Base-by-base conservation (phyloP, 2,888 invertebrate species). In the Synanthedon tipuliformis region DNA sequence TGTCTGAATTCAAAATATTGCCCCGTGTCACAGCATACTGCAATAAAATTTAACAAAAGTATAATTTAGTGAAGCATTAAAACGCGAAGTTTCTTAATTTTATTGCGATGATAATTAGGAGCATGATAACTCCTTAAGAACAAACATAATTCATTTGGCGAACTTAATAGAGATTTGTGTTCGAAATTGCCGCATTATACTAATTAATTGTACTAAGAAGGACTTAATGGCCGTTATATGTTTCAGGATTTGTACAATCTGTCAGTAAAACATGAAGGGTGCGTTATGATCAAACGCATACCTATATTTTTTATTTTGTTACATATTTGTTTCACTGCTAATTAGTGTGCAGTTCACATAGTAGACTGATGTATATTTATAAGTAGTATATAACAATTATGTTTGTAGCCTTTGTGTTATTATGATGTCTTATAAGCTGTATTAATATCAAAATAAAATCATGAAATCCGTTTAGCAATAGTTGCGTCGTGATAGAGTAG, bases 181-280 rank as follows among this genome's bases (percentile, higher is more conserved):
- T 76, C 71, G 71, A 67, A 83, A 85, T 81, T 78, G 79, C 80
- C 73, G 82, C 79, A 84, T 86, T 86, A 85, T 79, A 83, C 78
- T 79, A 85, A 86, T 87, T 86, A 86, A 87, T 85, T 81, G 80
- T 75, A 65, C 61, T 80, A 78, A 84, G 77, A 69, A 76, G 69
- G 69, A 69, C 71, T 74, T 84, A 80, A 85, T 79, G 74, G 78
- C 61, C 63, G 68, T 73, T 69, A 73, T 78, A 75, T 72, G 73
- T 78, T 71, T 70, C 55, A 61, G 70, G 78, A 78, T 78, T 76
- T 75, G 69, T 62, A 61, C 68, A 69, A 68, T 70, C 65, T 67
- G 65, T 59, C 61, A 56, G 59, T 59, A 61, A 61, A 66, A 64
- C 61, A 59, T 60, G 10, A 34, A 34, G 27, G 27, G 27, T 34